Conservation (phyloP, 2,797 vertebrate species). For the Lerista edwardsae region DNA sequence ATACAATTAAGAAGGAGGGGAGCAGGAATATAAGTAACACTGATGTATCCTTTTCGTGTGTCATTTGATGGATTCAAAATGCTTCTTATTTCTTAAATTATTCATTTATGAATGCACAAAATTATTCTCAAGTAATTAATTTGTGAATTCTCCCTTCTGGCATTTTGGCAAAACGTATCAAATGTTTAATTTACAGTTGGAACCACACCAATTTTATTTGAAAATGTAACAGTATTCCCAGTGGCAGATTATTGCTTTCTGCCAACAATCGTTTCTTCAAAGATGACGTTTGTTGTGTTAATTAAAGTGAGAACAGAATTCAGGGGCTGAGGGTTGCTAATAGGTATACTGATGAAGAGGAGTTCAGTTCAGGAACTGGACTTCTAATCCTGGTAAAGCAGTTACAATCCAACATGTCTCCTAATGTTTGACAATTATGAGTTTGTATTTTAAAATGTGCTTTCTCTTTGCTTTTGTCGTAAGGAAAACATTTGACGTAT, state of each 20-base stretch:
- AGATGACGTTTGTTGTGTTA: slow-evolving; percentile 7
- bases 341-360: not conserved
- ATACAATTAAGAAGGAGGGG: not conserved
- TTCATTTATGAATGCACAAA: not conserved
- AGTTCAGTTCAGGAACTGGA: not conserved
- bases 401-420: not conserved
- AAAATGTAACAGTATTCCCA: slow-evolving; percentile 35
- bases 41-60: not conserved
- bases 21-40: not conserved
- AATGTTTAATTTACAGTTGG: slow-evolving; percentile 36
- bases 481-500: not conserved
- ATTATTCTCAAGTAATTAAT: slow-evolving; percentile 17
- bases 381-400: not conserved
- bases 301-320: slow-evolving; percentile 15
- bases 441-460: not conserved
- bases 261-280: slow-evolving; percentile 9
- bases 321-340: not conserved
- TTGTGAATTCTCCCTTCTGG: slow-evolving; percentile 14
- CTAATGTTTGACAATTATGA: not conserved
- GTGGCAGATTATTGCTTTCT: accelerated
- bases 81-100: not conserved
- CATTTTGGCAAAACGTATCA: not conserved
- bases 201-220: slow-evolving; percentile 11
- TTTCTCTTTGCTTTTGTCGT: not conserved
- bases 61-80: not conserved